A percentile compares a stretch with the other conserved stretches of the same genome.
Evolutionary conservation across 2,113 vertebrate species (phyloP).

Genomic region (Oncorhynchus gorbuscha): DNA sequence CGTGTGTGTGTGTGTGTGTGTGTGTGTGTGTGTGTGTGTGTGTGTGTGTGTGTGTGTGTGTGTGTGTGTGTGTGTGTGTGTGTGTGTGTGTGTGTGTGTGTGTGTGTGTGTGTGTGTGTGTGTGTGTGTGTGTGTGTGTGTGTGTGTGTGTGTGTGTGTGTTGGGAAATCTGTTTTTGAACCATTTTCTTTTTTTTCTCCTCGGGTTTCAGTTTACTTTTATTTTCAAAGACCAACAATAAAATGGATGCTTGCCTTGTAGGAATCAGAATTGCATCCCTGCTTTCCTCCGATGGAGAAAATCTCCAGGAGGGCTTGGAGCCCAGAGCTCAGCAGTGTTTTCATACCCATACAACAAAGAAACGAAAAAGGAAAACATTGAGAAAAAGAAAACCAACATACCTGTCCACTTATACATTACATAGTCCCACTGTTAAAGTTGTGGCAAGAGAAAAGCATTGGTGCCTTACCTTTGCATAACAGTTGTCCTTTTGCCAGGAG

Average conservation of each 20-base stretch:
- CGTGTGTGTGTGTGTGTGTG: no score
- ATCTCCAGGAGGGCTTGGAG: conserved; percentile 34
- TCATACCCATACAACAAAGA: conserved; percentile 10
- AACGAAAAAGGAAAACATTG: conserved; percentile 33
- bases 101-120: no score
- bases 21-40: no score
- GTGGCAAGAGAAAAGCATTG: conserved; percentile 75
- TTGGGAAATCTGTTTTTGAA: conserved; percentile 30
- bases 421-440: conserved; percentile 22
- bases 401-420: conserved; percentile 13
- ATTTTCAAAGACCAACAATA: conserved; percentile 31
- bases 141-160: no score
- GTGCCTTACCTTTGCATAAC: conserved; percentile 82
- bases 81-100: no score
- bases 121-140: no score
- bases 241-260: conserved; percentile 65
- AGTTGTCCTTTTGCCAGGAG: conserved; percentile 69
- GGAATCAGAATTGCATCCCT: conserved; percentile 70
- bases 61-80: no score
- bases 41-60: no score
- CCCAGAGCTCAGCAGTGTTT: conserved; percentile 29
- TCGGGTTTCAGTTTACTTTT: conserved; percentile 24
- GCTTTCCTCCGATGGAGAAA: conserved; percentile 59
- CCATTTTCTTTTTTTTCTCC: conserved; percentile 43
- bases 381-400: conserved; percentile 17